phyloP scores from a whole-genome alignment of 2,888 invertebrate genomes.

The Gymnocheta viridis region DNA sequence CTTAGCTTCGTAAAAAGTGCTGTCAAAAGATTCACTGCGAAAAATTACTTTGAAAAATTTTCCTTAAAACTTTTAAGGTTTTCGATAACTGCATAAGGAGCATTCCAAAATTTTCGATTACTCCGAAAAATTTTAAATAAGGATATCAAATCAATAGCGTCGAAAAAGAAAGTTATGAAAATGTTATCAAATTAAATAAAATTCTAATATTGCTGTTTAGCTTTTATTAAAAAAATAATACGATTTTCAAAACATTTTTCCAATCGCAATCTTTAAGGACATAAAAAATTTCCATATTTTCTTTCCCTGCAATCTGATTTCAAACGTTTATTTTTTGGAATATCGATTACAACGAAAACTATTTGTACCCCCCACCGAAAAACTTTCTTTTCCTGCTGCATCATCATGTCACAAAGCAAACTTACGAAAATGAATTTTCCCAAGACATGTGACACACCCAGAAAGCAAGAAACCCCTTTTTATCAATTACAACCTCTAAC shows the following conservation, averaged over 20 bases:
- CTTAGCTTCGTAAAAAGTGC: too few relatives aligned
- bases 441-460: constrained; percentile 70
- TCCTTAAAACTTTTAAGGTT: too few relatives aligned
- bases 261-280: neutral
- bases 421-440: constrained; percentile 54
- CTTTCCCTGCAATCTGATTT: neutral
- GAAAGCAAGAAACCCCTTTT: constrained; percentile 61
- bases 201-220: too few relatives aligned
- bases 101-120: too few relatives aligned
- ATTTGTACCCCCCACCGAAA: constrained; percentile 51
- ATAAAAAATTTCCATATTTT: neutral
- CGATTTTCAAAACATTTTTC: neutral
- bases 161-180: too few relatives aligned
- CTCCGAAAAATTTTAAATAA: too few relatives aligned
- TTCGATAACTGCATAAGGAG: too few relatives aligned
- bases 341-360: neutral
- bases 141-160: too few relatives aligned
- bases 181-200: too few relatives aligned
- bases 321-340: neutral
- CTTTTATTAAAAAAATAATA: neutral
- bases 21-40: too few relatives aligned
- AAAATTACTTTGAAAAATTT: too few relatives aligned
- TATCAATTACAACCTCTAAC: constrained; percentile 47
- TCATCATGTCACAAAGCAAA: constrained; percentile 56
- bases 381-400: constrained; percentile 38